A percentile compares a stretch with the other conserved stretches of the same genome.
Evolutionary conservation across 1,140 invertebrate species (phyloP).

Genomic region (Hylaeus anthracinus): DNA sequence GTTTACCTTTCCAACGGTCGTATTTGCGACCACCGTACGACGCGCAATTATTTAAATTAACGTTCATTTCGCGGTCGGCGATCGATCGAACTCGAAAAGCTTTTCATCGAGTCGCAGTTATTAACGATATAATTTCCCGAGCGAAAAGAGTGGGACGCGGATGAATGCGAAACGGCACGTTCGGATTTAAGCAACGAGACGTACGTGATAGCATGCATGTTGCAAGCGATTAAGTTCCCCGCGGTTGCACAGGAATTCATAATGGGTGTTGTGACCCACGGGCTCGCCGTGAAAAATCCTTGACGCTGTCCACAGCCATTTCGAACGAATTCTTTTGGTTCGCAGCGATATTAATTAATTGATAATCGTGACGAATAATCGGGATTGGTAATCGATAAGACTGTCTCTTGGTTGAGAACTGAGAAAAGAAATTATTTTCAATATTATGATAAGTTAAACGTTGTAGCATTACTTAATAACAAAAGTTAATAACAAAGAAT

Average conservation of each 20-base stretch:
- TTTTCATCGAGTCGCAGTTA: background rate
- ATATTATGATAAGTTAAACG: no score
- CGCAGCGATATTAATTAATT: background rate
- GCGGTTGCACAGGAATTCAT: constrained; percentile 40
- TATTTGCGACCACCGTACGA: background rate
- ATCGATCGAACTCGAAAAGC: background rate
- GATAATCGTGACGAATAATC: background rate
- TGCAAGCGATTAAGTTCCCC: constrained; percentile 52
- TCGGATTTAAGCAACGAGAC: constrained; percentile 36
- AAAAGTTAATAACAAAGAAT: no score
- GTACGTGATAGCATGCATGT: constrained; percentile 52
- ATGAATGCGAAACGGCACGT: constrained; percentile 49
- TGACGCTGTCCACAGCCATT: background rate
- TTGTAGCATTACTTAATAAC: no score
- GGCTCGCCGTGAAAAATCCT: constrained; percentile 11
- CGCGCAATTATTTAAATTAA: background rate
- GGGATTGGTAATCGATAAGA: background rate
- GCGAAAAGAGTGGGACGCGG: background rate
- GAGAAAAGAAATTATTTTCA: no score
- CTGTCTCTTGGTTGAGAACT: no score
- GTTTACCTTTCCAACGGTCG: background rate
- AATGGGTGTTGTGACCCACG: constrained; percentile 33
- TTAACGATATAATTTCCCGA: constrained; percentile 3
- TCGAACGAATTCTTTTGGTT: background rate
- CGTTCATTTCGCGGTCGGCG: background rate